Evolutionary conservation across 1,140 invertebrate genomes (phyloP).

Genomic region (Ceratoteleas bidentatus): DNA sequence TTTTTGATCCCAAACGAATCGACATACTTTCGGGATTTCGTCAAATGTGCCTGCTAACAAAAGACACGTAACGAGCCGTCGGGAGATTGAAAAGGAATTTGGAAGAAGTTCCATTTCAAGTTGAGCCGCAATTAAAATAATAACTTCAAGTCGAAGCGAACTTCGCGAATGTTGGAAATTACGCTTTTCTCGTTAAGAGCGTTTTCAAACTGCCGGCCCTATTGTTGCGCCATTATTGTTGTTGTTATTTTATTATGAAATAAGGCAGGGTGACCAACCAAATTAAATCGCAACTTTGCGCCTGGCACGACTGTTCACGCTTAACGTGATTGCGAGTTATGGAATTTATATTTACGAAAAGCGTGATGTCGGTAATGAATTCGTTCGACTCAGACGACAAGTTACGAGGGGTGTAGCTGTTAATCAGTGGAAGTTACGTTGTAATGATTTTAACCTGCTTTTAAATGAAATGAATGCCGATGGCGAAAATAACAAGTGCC

Average conservation of each 20-base stretch:
- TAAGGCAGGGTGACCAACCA: conserved; percentile 2
- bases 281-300: conserved; percentile 33
- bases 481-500: neutral
- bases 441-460: conserved; percentile 8
- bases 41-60: conserved; percentile 44
- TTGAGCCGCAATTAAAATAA: conserved; percentile 54
- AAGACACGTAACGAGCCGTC: conserved; percentile 38
- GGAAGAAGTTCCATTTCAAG: conserved; percentile 42
- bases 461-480: conserved; percentile 16
- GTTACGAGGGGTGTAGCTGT: neutral
- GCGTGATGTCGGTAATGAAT: neutral
- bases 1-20: conserved; percentile 43
- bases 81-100: conserved; percentile 38
- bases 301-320: conserved; percentile 1
- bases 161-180: conserved; percentile 28
- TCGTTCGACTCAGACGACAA: neutral
- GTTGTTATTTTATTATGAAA: conserved; percentile 34
- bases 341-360: conserved; percentile 11
- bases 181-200: conserved; percentile 17
- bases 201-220: conserved; percentile 23
- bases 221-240: conserved; percentile 24
- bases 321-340: conserved; percentile 14
- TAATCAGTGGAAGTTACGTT: conserved; percentile 5
- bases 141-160: conserved; percentile 26
- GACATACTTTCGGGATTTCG: conserved; percentile 43